A percentile compares a stretch with the other conserved stretches of the same genome.
Evolutionary conservation across 2,113 vertebrate genomes (phyloP).

Genomic region (Coptodon rendalli): DNA sequence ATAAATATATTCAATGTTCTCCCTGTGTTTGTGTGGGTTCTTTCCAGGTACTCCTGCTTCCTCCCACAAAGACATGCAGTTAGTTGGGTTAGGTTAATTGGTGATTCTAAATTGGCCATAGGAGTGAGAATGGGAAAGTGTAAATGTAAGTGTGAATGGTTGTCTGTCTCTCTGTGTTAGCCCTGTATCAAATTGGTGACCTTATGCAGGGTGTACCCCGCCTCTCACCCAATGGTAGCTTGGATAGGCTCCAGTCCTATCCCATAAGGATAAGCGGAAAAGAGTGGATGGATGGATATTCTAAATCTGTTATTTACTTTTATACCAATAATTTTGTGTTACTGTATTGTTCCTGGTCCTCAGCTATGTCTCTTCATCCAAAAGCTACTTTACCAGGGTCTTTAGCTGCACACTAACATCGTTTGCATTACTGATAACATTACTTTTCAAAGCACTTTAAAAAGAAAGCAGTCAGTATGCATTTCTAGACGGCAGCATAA

Average conservation of each 20-base stretch:
- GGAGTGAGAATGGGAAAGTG: not conserved
- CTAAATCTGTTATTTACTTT: not conserved
- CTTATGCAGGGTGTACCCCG: not conserved
- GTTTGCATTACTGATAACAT: not conserved
- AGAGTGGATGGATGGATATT: not conserved
- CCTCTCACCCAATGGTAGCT: not conserved
- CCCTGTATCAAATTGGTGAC: not conserved
- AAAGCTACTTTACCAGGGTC: not conserved
- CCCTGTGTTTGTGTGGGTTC: not conserved
- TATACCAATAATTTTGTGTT: not conserved
- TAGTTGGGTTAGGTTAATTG: not conserved
- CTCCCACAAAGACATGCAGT: not conserved
- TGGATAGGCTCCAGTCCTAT: not conserved
- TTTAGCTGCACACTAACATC: not conserved
- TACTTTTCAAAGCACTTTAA: not conserved
- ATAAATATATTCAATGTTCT: not conserved
- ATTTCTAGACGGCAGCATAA: not conserved
- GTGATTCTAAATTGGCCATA: not conserved
- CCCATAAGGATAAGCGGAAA: not conserved
- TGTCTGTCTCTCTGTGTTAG: not conserved
- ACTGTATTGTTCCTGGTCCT: not conserved
- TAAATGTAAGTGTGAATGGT: not conserved
- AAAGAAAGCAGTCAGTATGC: not conserved
- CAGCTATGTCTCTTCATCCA: not conserved
- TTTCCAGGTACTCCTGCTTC: not conserved